Evolutionary conservation across 1,140 invertebrate species (phyloP), one percentile per base, ranked within the genome.

Genomic region (Agrypnia vestita): DNA sequence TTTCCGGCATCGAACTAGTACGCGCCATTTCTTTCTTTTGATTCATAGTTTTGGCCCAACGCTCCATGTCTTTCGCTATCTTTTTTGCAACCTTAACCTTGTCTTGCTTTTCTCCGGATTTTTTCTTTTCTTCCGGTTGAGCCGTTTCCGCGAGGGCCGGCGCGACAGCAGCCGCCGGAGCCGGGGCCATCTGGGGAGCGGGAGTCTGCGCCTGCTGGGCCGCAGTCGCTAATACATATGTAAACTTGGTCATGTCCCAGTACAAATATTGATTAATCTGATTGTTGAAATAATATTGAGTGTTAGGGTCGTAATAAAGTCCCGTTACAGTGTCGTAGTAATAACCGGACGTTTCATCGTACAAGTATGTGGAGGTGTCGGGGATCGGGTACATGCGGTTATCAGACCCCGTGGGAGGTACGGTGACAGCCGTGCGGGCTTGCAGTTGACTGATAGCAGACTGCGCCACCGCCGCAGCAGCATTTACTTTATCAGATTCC

Each of bases 71-170:
- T 89, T 99, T 99, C 0, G 97, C 97, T 84, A 99, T 99, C 88
- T 98, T 98, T 86, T 99, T 98, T 0, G 98, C 98, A 13, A 98
- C 97, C 90, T 98, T 99, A 0, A 97, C 96, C 90, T 99, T 97
- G 83, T 97, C 96, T 72, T 95, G 93, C 83, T 96, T 94, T 51
- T 91, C 91, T 78, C 91, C 86, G 80, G 92, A 94, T 81, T 92
- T 90, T 81, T 89, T 87, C 80, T 90, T 88, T 11, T 87, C 86
- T 3, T 89, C 84, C 6, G 85, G 85, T 46, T 82, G 87, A n/a
- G 86, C 80, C 61, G 81, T 78, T 21, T 82, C 85, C 21, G 85
- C 84, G 21, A 85, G 69, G 46, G 74, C 64, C 3, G 44, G 3
- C 13, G 47, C 74, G 8, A 86, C 84, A n/a, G 87, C 84, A 64